Evolutionary conservation across 2,113 vertebrate species (phyloP).

Genomic region (Plecturocebus donacophilus): DNA sequence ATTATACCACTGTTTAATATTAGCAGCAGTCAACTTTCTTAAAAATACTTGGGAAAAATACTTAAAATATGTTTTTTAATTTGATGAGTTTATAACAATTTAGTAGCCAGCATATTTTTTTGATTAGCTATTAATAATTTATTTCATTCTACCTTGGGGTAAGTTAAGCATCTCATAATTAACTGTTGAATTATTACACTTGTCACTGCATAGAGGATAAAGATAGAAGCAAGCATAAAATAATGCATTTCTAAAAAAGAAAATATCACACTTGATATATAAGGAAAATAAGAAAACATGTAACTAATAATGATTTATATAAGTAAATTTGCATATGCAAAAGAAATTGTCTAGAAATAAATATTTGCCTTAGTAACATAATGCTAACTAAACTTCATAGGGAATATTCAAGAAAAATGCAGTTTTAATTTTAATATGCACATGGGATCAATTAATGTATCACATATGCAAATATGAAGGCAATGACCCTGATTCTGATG

Average conservation of each 20-base stretch:
- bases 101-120: not conserved
- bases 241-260: not conserved
- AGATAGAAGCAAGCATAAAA: not conserved
- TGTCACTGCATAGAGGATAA: not conserved
- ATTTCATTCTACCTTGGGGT: not conserved
- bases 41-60: not conserved
- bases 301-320: slow-evolving; percentile 51
- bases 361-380: slow-evolving; percentile 47
- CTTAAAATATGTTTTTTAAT: not conserved
- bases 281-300: not conserved
- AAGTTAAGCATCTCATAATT: not conserved
- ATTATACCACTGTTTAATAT: not conserved
- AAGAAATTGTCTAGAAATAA: slow-evolving; percentile 60
- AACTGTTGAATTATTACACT: not conserved
- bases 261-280: not conserved
- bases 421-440: slow-evolving; percentile 78
- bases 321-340: slow-evolving; percentile 30
- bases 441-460: slow-evolving; percentile 80
- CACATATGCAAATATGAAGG: slow-evolving; percentile 78
- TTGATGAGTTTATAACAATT: not conserved
- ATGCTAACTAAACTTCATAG: slow-evolving; percentile 49
- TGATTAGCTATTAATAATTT: not conserved
- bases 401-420: slow-evolving; percentile 53
- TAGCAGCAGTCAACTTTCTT: not conserved
- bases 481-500: slow-evolving; percentile 80